A percentile compares a stretch with the other conserved stretches of the same genome.
Evolutionary conservation across 1,140 invertebrate genomes (phyloP).

Genomic region (Drosophila nannoptera): DNA sequence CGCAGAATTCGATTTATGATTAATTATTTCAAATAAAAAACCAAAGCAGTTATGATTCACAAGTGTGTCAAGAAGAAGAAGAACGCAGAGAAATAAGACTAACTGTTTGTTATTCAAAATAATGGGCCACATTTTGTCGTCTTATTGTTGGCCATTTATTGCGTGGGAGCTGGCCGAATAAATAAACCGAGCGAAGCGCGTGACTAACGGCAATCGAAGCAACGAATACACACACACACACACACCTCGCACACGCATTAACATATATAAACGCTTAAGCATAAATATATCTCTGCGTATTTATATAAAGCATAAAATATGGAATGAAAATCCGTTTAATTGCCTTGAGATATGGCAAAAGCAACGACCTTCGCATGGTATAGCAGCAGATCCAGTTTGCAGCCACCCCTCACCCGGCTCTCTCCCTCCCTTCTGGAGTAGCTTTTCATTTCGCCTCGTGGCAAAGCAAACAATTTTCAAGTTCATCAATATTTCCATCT

Average conservation of each 20-base stretch:
- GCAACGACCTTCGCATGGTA: constrained; percentile 48
- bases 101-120: constrained; percentile 42
- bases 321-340: constrained; percentile 53
- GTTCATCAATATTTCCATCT: constrained; percentile 46
- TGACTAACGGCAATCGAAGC: constrained; percentile 19
- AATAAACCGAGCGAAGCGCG: neutral
- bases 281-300: neutral
- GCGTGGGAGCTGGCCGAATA: constrained; percentile 34
- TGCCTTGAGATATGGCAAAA: constrained; percentile 19
- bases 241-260: neutral
- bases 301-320: constrained; percentile 1
- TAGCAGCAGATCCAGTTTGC: constrained; percentile 2
- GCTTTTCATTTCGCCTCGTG: neutral
- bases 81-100: no score
- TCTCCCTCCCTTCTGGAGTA: neutral
- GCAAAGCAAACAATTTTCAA: constrained; percentile 30
- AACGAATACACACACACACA: constrained; percentile 24
- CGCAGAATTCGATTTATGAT: constrained; percentile 36
- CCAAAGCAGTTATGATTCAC: constrained; percentile 50
- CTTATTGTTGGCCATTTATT: constrained; percentile 22
- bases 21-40: constrained; percentile 47
- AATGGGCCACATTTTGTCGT: constrained; percentile 54
- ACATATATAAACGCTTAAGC: neutral
- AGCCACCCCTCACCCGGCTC: neutral
- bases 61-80: constrained; percentile 21